Conservation (phyloP, 2,113 vertebrate species). For the Passer montanus region DNA sequence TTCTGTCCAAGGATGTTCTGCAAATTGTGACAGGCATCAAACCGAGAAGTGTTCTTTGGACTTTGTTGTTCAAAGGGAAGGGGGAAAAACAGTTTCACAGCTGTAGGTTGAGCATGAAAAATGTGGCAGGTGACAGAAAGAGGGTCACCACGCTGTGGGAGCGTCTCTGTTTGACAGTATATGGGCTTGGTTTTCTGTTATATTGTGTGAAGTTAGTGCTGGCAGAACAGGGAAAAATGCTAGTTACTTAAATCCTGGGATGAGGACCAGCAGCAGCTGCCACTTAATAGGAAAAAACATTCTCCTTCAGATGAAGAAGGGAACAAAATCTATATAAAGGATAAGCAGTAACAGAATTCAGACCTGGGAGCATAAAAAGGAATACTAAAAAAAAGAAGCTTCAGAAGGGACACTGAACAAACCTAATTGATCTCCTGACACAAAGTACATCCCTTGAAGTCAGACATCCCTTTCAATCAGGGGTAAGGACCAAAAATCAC, state of each 20-base stretch:
- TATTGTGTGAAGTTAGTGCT: neutral
- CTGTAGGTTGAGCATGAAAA: constrained; percentile 44
- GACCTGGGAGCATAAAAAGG: neutral
- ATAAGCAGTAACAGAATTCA: neutral
- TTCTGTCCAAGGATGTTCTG: constrained; percentile 20
- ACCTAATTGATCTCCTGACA: neutral
- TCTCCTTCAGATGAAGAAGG: neutral
- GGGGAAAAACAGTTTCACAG: constrained; percentile 16
- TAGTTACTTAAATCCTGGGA: constrained; percentile 35
- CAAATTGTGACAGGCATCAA: constrained; percentile 40
- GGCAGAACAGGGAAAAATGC: neutral
- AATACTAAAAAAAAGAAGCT: neutral
- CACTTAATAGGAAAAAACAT: neutral
- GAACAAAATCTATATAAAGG: neutral
- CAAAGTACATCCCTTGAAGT: neutral
- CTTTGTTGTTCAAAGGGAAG: neutral
- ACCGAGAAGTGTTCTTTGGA: neutral
- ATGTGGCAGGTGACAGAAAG: constrained; percentile 44
- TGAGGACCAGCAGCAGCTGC: neutral
- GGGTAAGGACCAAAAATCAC: neutral
- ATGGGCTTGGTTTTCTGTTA: constrained; percentile 17
- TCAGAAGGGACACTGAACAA: neutral
- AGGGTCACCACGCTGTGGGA: constrained; percentile 21
- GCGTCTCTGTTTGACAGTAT: neutral
- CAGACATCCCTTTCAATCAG: neutral